A percentile compares a stretch with the other conserved stretches of the same genome.
These are phyloP conservation scores for Hippocampus guttulatus DNA, from an alignment of 2,113 vertebrate genomes.

Conservation along the genomic window DNA sequence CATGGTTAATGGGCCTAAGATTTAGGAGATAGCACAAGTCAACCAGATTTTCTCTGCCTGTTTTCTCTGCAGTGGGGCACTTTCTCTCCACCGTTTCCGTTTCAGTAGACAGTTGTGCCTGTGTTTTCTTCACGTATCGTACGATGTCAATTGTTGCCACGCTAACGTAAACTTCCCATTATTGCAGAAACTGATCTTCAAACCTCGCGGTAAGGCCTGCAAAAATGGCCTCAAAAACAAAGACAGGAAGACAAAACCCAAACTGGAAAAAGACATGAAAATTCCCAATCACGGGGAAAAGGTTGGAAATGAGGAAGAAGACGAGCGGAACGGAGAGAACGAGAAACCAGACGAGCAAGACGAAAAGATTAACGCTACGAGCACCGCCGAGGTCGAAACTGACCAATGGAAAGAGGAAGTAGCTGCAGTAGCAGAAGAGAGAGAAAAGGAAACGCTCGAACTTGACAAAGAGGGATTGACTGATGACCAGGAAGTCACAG, in stretches of 20 bases:
- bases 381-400: slow-evolving; percentile 28
- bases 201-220: slow-evolving; percentile 69
- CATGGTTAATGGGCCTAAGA: slow-evolving; percentile 27
- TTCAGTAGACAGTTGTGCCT: slow-evolving; percentile 25
- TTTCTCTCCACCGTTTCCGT: neutral
- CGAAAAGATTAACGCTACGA: slow-evolving; percentile 23
- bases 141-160: slow-evolving; percentile 5
- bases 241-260: slow-evolving; percentile 61
- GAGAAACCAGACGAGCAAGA: slow-evolving; percentile 19
- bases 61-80: slow-evolving; percentile 21
- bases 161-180: slow-evolving; percentile 28
- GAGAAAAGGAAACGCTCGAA: slow-evolving; percentile 15
- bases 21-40: slow-evolving; percentile 16
- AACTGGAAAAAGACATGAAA: slow-evolving; percentile 55
- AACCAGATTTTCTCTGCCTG: slow-evolving; percentile 31
- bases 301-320: slow-evolving; percentile 37
- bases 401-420: slow-evolving; percentile 20
- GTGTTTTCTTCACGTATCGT: slow-evolving; percentile 24
- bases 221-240: slow-evolving; percentile 75
- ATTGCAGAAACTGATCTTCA: slow-evolving; percentile 77
- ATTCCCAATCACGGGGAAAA: slow-evolving; percentile 45
- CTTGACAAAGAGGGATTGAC: slow-evolving; percentile 19
- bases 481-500: slow-evolving; percentile 22
- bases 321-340: slow-evolving; percentile 12
- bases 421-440: slow-evolving; percentile 14